Conservation (phyloP, 2,888 invertebrate genomes). For the Didymodactylos carnosus region DNA sequence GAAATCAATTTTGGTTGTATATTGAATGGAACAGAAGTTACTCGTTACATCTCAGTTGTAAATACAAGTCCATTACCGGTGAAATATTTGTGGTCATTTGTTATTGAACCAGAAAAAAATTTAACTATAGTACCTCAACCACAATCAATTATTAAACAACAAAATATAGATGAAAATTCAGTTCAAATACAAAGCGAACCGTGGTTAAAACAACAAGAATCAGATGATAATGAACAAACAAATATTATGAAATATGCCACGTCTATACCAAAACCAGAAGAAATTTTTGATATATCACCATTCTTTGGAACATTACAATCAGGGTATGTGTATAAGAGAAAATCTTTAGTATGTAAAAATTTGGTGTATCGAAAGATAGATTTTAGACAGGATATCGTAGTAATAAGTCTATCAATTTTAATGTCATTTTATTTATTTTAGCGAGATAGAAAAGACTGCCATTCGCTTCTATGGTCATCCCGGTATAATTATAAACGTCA, state of each 20-base stretch:
- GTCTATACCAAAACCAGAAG: not conserved
- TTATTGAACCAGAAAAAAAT: slow-evolving; percentile 13
- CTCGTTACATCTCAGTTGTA: slow-evolving; percentile 36
- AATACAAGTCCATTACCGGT: slow-evolving; percentile 28
- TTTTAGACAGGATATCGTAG: too few species aligned
- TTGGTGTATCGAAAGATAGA: not conserved
- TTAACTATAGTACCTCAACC: not conserved
- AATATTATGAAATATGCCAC: not conserved
- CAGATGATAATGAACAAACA: not conserved
- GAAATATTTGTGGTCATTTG: slow-evolving; percentile 15
- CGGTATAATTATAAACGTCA: slow-evolving; percentile 28
- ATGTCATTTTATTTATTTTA: slow-evolving; percentile 12
- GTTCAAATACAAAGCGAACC: not conserved
- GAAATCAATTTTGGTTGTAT: slow-evolving; percentile 46
- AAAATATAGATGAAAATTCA: not conserved
- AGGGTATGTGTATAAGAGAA: not conserved
- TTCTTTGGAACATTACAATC: slow-evolving; percentile 32
- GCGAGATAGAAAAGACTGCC: slow-evolving; percentile 32
- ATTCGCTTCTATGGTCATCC: slow-evolving; percentile 35
- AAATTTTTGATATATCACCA: slow-evolving; percentile 35
- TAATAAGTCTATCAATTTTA: too few species aligned
- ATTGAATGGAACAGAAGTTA: slow-evolving; percentile 36
- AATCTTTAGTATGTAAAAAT: not conserved
- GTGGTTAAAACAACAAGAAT: too few species aligned
- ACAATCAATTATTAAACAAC: not conserved